Conservation (phyloP, 2,888 invertebrate genomes). For the Arrhopalites spinosus region DNA sequence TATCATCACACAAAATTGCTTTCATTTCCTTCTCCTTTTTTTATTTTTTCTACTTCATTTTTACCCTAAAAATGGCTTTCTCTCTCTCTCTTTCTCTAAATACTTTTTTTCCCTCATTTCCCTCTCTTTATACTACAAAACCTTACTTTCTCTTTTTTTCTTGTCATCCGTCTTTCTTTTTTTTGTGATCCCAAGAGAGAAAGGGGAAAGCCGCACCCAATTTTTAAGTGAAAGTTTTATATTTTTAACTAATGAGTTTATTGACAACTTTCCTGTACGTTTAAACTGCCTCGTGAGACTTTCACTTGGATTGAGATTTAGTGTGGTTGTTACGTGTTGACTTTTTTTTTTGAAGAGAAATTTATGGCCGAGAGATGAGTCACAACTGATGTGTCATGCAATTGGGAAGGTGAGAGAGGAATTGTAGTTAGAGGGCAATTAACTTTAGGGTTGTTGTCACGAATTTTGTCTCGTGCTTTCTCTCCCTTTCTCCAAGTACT, state of each 20-base stretch:
- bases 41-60: slow-evolving; percentile 22
- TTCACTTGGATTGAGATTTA: no score
- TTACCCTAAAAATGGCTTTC: slow-evolving; percentile 13
- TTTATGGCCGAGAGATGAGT: no score
- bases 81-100: slow-evolving; percentile 7
- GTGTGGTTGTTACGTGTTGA: no score
- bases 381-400: no score
- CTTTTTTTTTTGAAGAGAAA: no score
- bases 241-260: background rate
- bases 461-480: no score
- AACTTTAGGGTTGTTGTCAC: no score
- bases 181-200: background rate
- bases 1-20: slow-evolving; percentile 21
- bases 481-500: no score
- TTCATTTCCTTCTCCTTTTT: slow-evolving; percentile 23
- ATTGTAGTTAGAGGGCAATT: no score
- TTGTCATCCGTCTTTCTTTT: background rate
- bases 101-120: background rate
- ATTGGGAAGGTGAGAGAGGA: no score
- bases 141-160: background rate
- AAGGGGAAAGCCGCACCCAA: no score
- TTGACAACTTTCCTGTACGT: background rate
- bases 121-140: background rate
- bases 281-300: background rate
- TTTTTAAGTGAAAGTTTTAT: no score